These are phyloP conservation scores for Thamnophis sirtalis DNA, from an alignment of 2,113 vertebrate species.

Conservation along the genomic window DNA sequence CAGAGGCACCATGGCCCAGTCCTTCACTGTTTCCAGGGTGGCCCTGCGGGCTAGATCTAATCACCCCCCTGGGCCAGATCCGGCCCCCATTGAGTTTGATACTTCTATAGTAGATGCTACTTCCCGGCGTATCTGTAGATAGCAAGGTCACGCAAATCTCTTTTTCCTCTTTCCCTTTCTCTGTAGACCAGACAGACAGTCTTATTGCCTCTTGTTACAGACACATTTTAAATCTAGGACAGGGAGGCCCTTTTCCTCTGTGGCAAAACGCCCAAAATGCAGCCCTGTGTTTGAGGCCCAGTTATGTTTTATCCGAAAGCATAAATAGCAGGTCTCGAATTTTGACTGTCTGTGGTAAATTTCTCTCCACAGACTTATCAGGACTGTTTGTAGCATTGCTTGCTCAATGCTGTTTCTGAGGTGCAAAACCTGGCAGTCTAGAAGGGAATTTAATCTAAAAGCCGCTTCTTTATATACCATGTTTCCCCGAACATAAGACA, in stretches of 20 bases:
- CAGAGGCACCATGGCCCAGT: too few relatives aligned
- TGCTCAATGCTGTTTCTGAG: slow-evolving; percentile 27
- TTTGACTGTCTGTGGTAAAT: neutral
- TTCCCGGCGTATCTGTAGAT: neutral
- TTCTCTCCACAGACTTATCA: neutral
- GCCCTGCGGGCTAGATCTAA: too few relatives aligned
- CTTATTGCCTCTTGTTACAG: neutral
- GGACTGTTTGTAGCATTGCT: slow-evolving; percentile 13
- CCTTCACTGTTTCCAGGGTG: too few relatives aligned
- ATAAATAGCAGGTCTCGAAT: neutral
- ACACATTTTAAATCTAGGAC: too few relatives aligned
- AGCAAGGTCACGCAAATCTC: neutral
- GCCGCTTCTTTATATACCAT: neutral
- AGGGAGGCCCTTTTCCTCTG: neutral
- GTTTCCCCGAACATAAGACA: too few relatives aligned
- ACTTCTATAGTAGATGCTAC: neutral
- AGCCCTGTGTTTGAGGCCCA: neutral
- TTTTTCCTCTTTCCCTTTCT: neutral
- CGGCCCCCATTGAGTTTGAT: too few relatives aligned
- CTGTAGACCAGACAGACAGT: neutral
- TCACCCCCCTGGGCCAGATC: too few relatives aligned
- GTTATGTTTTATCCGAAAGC: neutral
- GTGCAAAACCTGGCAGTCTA: slow-evolving; percentile 37
- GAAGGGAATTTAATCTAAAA: slow-evolving; percentile 17
- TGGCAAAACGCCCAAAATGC: neutral